These are phyloP conservation scores for Eueremaeus valkanovi DNA, from an alignment of 2,888 invertebrate species.

Conservation along the genomic window DNA sequence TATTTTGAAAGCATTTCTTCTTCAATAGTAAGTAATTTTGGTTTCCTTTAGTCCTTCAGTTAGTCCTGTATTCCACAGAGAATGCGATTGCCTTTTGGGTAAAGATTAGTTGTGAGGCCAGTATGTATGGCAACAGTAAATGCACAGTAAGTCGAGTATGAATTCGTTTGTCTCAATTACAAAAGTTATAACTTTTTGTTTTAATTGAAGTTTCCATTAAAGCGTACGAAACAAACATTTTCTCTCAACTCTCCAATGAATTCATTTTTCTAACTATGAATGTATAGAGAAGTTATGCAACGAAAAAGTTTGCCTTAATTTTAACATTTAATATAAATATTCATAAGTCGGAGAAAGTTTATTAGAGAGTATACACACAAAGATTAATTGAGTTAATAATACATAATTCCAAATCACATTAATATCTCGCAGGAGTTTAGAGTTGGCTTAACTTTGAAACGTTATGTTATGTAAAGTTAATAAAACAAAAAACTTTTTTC, in stretches of 20 bases:
- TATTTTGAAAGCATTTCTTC: too few relatives aligned
- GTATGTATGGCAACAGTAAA: neutral
- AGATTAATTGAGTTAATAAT: slow-evolving; percentile 22
- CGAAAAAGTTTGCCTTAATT: neutral
- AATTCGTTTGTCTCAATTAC: slow-evolving; percentile 7
- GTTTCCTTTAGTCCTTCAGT: too few relatives aligned
- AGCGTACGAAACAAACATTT: neutral
- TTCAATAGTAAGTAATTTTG: neutral
- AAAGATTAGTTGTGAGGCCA: neutral
- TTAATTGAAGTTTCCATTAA: slow-evolving; percentile 8
- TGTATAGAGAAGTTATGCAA: neutral
- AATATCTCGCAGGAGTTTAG: neutral
- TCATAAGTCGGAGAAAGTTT: neutral
- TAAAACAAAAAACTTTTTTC: neutral
- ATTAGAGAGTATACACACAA: slow-evolving; percentile 1
- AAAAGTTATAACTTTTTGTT: neutral
- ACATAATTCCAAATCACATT: slow-evolving; percentile 15
- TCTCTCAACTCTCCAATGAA: neutral
- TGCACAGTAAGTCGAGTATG: too few relatives aligned
- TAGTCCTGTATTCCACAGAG: neutral
- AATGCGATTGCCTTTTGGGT: neutral
- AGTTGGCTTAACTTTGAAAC: neutral
- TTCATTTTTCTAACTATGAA: neutral
- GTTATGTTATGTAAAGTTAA: neutral
- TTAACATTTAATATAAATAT: slow-evolving; percentile 11